Base-by-base conservation (phyloP, 64 coral and sea anemone species). In the Catalaphyllia jardinei region DNA sequence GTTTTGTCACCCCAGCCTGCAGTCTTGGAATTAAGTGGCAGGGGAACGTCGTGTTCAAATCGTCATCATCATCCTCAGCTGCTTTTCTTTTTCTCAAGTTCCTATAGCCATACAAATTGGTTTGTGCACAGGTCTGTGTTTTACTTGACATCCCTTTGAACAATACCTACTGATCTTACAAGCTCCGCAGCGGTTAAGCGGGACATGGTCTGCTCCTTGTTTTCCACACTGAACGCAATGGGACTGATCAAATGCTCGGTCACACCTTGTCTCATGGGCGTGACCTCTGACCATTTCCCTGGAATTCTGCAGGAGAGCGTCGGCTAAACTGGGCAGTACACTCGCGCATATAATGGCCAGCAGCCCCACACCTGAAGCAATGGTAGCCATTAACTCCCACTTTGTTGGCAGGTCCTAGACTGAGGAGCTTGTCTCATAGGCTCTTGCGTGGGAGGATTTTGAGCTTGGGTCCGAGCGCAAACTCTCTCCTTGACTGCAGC, bases 1-100 rank as follows among this genome's bases (percentile, higher is more conserved):
- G 35, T 71, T 86, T 89, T 24, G 29, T 73, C 54, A 94, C 28
- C 25, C 72, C 72, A 30, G 64, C 72, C 38, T 94, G 87, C 78
- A 86, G 46, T 15, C 60, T 75, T n/a, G 61, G 71, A n/a, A 57
- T 89, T 67, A n/a, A n/a, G n/a, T n/a, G n/a, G n/a, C 62, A 57
- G 78, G 72, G 29, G 33, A 82, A 93, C 54, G 76, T 75, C n/a
- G 60, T 46, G 35, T 75, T 52, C 78, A 46, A 61, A 24, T 80
- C 78, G 33, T 79, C 76, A 3, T 35, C 28, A 62, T 27, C 78
- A 80, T 52, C 52, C 60, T 59, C 51, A 79, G 27, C 9, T 79
- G 24, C 7, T 60, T 79, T 59, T 1, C 12, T 50, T 59, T 79
- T 79, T 3, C 77, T 79, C 77, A n/a, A 79, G 77, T 79, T 79